Evolutionary conservation across 2,113 vertebrate genomes (phyloP).

Genomic region (Plecotus auritus): DNA sequence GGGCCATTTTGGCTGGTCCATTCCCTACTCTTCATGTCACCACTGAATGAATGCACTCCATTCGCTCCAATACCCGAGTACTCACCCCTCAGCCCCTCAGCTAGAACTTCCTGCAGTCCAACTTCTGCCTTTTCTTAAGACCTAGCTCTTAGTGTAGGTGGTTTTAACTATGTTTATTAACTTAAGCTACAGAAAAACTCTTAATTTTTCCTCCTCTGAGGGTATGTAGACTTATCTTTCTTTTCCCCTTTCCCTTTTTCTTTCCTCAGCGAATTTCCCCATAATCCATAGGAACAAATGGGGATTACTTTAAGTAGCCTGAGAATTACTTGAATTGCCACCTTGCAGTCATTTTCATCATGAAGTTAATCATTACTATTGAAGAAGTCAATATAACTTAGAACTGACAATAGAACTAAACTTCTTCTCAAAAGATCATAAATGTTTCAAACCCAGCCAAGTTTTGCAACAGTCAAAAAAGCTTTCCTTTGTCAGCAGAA

Average conservation of each 20-base stretch:
- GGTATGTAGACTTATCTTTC: background rate
- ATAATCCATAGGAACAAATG: background rate
- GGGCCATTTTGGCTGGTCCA: background rate
- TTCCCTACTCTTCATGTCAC: fast-evolving
- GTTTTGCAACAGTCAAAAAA: background rate
- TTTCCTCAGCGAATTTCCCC: background rate
- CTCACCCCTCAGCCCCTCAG: background rate
- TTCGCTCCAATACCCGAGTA: background rate
- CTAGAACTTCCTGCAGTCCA: background rate
- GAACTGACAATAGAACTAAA: background rate
- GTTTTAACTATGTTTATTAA: background rate
- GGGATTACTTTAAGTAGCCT: background rate
- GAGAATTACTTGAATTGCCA: background rate
- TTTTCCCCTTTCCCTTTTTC: background rate
- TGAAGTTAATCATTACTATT: slow-evolving; percentile 29
- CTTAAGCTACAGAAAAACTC: background rate
- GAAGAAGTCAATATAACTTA: background rate
- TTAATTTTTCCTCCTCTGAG: background rate
- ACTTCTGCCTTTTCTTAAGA: background rate
- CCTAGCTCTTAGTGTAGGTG: background rate
- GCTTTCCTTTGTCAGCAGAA: background rate
- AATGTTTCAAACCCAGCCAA: background rate
- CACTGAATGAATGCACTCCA: background rate
- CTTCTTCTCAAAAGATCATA: background rate
- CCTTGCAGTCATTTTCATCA: background rate